Percentiles rank a stretch among this genome's conserved stretches.
These are phyloP conservation scores for Lycia hirtaria DNA, from an alignment of 2,888 invertebrate genomes.

Conservation along the genomic window DNA sequence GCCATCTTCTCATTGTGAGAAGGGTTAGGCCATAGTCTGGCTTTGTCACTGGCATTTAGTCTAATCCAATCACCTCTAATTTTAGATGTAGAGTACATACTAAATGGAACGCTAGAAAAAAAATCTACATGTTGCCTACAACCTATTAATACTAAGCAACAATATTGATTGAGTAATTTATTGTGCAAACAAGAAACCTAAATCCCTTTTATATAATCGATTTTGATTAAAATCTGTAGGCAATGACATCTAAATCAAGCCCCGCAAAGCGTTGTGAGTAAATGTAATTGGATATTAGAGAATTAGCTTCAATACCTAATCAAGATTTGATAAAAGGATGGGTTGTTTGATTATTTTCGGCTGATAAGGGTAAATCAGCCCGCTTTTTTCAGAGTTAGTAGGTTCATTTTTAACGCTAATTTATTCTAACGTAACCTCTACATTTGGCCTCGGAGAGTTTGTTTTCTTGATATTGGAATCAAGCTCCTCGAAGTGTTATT, in stretches of 20 bases:
- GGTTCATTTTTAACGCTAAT: constrained; percentile 27
- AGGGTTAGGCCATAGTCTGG: too few species aligned
- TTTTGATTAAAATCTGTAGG: constrained; percentile 12
- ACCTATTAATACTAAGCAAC: too few species aligned
- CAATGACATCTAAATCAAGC: constrained; percentile 4
- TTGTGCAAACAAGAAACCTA: neutral
- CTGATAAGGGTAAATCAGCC: constrained; percentile 7
- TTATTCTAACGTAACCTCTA: constrained; percentile 26
- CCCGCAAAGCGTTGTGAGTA: constrained; percentile 14
- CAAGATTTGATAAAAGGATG: constrained; percentile 2
- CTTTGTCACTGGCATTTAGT: constrained; percentile 30
- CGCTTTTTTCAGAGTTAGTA: constrained; percentile 7
- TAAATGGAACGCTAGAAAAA: too few species aligned
- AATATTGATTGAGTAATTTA: neutral
- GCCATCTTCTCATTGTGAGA: too few species aligned
- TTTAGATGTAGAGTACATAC: too few species aligned
- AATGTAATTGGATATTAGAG: constrained; percentile 17
- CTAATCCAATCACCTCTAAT: constrained; percentile 5
- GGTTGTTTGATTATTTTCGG: constrained; percentile 9
- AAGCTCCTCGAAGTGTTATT: too few species aligned
- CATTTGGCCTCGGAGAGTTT: too few species aligned
- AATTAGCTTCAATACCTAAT: constrained; percentile 11
- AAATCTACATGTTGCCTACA: too few species aligned
- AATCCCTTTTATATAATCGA: neutral
- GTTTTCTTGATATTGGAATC: too few species aligned